Evolutionary conservation across 2,888 invertebrate species (phyloP), one percentile per base, ranked within the genome.

Genomic region (Nemotelus pantherinus): DNA sequence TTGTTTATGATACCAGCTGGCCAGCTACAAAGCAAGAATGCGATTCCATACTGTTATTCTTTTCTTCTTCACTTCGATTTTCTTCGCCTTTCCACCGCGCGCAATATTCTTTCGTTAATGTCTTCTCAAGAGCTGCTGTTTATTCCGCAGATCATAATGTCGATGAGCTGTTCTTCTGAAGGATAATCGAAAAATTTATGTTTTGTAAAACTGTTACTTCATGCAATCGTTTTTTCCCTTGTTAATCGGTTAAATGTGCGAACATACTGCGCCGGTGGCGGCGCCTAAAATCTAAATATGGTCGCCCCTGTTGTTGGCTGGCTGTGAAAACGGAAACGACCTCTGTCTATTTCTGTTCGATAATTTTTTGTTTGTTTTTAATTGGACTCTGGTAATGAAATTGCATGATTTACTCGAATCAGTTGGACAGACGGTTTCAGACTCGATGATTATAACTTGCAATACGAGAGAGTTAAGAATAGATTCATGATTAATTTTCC

Each of bases 301-400:
- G 50, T 3, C 39, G 68, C 39, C 45, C 25, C 0, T 25, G 25
- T 25, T 25, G 25, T 58, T 2, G 9, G 2, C 39, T 5, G 63
- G n/a, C 68, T 68, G 10, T 48, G 6, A 48, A 63, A 48, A 68
- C 44, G n/a, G 57, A 57, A 72, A 72, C 71, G 71, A 72, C 47
- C 57, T 72, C 45, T 72, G 71, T n/a, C 3, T 70, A 5, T 43
- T 57, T 72, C 47, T 68, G 25, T 68, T 9, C 9, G 50, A 50
- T 47, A 7, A 5, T 4, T 57, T 57, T 57, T 25, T 57, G 39
- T 63, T 39, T 43, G 63, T 9, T 9, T 39, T 4, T 63, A 43
- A 25, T 7, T 25, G 43, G 7, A 43, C 41, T n/a, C 4, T 63
- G 43, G 43, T 63, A 41, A 41, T 63, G 3, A 25, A 63, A 41